phyloP scores from a whole-genome alignment of 1,140 invertebrate genomes.

The Cepaea nemoralis region DNA sequence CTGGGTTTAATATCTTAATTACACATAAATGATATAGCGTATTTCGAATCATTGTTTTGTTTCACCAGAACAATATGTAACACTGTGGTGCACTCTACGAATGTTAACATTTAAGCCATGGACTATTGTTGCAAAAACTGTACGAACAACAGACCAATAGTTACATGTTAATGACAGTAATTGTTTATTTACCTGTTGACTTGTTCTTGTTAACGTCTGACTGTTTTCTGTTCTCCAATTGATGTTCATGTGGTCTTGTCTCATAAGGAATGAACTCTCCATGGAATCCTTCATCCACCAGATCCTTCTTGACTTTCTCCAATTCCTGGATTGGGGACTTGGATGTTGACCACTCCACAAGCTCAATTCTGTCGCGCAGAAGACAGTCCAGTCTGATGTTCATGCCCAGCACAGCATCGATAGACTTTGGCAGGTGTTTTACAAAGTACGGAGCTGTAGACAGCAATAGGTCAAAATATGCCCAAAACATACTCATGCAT shows the following conservation, averaged over 20 bases:
- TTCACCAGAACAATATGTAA: too few species aligned
- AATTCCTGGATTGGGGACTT: slow-evolving; percentile 27
- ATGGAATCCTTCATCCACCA: slow-evolving; percentile 57
- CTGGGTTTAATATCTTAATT: too few species aligned
- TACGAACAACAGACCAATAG: too few species aligned
- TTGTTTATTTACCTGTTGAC: background rate
- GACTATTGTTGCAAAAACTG: too few species aligned
- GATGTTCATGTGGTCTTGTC: background rate
- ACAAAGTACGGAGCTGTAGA: slow-evolving; percentile 68
- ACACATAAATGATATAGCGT: too few species aligned
- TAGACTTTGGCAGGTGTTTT: slow-evolving; percentile 63
- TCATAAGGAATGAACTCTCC: slow-evolving; percentile 53
- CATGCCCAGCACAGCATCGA: slow-evolving; percentile 65
- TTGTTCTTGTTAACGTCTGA: background rate
- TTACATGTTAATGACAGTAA: too few species aligned
- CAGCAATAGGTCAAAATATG: background rate
- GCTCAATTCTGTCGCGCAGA: slow-evolving; percentile 57
- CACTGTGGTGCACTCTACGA: too few species aligned
- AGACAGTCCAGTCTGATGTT: slow-evolving; percentile 65
- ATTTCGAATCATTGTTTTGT: too few species aligned
- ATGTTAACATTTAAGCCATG: too few species aligned
- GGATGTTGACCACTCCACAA: slow-evolving; percentile 45
- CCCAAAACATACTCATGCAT: too few species aligned
- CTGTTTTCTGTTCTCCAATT: background rate
- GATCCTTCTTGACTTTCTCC: slow-evolving; percentile 47